Evolutionary conservation across 1,140 invertebrate genomes (phyloP), one percentile per base, ranked within the genome.

Genomic region (Globodera rostochiensis): DNA sequence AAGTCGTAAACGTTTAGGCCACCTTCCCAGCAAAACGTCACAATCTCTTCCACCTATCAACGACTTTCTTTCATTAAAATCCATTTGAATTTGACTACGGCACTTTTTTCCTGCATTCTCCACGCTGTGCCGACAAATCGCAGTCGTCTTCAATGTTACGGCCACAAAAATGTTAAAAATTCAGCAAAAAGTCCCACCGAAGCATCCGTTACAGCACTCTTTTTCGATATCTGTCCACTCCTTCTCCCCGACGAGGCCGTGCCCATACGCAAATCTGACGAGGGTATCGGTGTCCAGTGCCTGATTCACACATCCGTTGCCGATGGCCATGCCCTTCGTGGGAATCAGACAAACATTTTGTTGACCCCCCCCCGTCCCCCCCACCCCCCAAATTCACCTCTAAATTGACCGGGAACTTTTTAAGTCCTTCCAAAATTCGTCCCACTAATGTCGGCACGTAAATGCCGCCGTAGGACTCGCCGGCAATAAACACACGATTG

Each of bases 371-470:
- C 36, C 36, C 36, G 25, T 25, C 25, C 0, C 36, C 36, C 36
- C 36, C 2, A 36, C 36, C 36, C 36, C 36, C 36, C 36, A 80
- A 84, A 19, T 46, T 36, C 36, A 86, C 85, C 81, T 88, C 90
- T 8, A 88, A 75, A 77, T 89, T 89, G 11, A 89, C 85, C 25
- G 85, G 86, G 80, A 88, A 89, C 50, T 89, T 86, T 15, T 82
- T 79, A 49, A 87, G 86, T 36, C 88, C 88, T 21, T 90, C 86
- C 19, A 92, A 84, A n/a, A 93, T 90, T 75, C 90, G 85, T 15
- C 90, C 89, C n/a, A 92, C 90, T 47, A 93, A 84, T 4, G 92
- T 92, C 45, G 91, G 91, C 50, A 92, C 86, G 75, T 91, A 91
- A 19, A 87, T 83, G 19, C 86, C 88, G 49, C 87, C 92, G 85